Base-by-base conservation (phyloP, 2,113 vertebrate genomes). In the Bombycilla garrulus region DNA sequence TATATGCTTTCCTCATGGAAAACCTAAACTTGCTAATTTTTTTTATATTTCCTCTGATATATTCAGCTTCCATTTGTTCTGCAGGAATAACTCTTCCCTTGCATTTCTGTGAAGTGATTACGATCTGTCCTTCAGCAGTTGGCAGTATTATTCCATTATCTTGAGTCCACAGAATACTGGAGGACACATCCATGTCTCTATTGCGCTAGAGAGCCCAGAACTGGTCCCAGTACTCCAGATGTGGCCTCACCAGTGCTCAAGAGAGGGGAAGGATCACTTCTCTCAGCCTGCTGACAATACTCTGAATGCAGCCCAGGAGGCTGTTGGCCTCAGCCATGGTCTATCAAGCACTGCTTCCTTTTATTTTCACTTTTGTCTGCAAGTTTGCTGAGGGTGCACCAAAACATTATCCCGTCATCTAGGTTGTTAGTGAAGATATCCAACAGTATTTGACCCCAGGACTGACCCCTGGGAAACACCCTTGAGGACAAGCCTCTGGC, bases 1-100 rank as follows among this genome's bases (percentile, higher is more conserved):
- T 71, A 83, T 66, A 79, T 29, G 57, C 40, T 92, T 88, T 94
- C 48, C n/a, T 66, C 22, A 19, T 15, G 12, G 44, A 81, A 95
- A 93, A 86, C 9, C 10, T 87, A 53, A 93, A 81, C 31, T 58
- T 47, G 14, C 50, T 64, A 1, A 5, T 88, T 77, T 70, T 64
- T 83, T 73, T 22, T 4, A n/a, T 77, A 64, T 54, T 72, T 48
- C 31, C 10, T n/a, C 51, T 64, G 22, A 53, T 64, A 58, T 15
- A 58, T 25, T 60, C 38, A 92, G 29, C 38, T 31, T 88, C 81
- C 85, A 94, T 74, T 24, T 81, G 36, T 38, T 86, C 33, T 67
- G 82, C 24, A 62, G 47, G 47, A 62, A 6, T 20, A 90, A 58
- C 4, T 17, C 56, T 47, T 57, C 33, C 58, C 38, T 45, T 56